Evolutionary conservation across 2,113 vertebrate species (phyloP).

Genomic region (Lagenorhynchus albirostris): DNA sequence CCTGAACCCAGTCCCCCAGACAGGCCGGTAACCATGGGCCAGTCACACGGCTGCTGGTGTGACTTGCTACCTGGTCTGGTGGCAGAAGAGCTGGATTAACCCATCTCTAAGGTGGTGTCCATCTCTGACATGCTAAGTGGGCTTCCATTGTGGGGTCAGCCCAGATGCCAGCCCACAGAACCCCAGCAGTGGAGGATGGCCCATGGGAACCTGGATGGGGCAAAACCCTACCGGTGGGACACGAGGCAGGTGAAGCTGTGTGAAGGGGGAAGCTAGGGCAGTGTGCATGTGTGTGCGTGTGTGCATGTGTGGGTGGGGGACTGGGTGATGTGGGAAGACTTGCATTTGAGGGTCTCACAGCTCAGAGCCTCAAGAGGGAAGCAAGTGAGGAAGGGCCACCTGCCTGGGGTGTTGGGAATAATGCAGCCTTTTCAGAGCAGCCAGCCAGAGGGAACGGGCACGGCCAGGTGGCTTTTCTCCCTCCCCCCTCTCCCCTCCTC

Average conservation of each 20-base stretch:
- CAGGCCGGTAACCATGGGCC: neutral
- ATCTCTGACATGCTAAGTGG: neutral
- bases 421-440: neutral
- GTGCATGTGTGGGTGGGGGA: neutral
- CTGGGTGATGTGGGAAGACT: neutral
- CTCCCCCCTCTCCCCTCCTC: no score
- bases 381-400: accelerated
- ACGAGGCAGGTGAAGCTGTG: accelerated
- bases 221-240: accelerated
- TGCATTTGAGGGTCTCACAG: neutral
- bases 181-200: accelerated
- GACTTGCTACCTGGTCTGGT: accelerated
- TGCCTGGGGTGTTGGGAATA: neutral
- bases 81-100: neutral
- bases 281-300: accelerated
- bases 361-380: neutral
- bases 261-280: neutral
- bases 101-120: neutral
- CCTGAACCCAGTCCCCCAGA: neutral
- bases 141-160: neutral
- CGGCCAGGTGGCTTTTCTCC: neutral
- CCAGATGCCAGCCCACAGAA: neutral
- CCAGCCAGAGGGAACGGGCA: accelerated
- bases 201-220: neutral
- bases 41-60: no score